A percentile compares a stretch with the other conserved stretches of the same genome.
Evolutionary conservation across 2,888 invertebrate species (phyloP).

Genomic region (Lingula anatina): DNA sequence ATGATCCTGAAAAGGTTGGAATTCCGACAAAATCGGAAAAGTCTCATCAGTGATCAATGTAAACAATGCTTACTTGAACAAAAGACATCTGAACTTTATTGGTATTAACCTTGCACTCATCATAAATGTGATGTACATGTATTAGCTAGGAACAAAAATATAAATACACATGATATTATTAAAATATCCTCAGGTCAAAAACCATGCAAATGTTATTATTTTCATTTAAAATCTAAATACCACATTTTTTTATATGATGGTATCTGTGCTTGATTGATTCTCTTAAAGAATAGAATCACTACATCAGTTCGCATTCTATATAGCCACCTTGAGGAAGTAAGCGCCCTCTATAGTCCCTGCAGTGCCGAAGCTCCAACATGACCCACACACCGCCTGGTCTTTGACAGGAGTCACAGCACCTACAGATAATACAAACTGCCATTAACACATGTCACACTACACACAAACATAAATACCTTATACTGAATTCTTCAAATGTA

Average conservation of each 20-base stretch:
- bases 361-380: slow-evolving; percentile 96
- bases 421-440: slow-evolving; percentile 12
- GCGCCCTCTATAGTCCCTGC: slow-evolving; percentile 90
- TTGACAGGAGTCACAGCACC: slow-evolving; percentile 89
- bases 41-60: too few species aligned
- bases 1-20: too few species aligned
- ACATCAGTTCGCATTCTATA: neutral
- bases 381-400: slow-evolving; percentile 97
- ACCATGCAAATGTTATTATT: neutral
- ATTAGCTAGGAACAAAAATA: too few species aligned
- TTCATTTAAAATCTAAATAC: slow-evolving; percentile 22
- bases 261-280: neutral
- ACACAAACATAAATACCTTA: neutral
- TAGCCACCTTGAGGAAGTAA: slow-evolving; percentile 56
- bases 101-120: too few species aligned
- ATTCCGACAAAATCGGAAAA: too few species aligned
- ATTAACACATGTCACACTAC: too few species aligned
- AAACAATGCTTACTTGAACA: neutral
- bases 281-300: neutral
- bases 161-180: too few species aligned
- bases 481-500: too few species aligned
- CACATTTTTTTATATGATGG: neutral
- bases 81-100: too few species aligned
- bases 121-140: too few species aligned
- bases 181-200: too few species aligned